Conservation (phyloP, 2,797 vertebrate species). For the Dendrocincla tyrannina region DNA sequence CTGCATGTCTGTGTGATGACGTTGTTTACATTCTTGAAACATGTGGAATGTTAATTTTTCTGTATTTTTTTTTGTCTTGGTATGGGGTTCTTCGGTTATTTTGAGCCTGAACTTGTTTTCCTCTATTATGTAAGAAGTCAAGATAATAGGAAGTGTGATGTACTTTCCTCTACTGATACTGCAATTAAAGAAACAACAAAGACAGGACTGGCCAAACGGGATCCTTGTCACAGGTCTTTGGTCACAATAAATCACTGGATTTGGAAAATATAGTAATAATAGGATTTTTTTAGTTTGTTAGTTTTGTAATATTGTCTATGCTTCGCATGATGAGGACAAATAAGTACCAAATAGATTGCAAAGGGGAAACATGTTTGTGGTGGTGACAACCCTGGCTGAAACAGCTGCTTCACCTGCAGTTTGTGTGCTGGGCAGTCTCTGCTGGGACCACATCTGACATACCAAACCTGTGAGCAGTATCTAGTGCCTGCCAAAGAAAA, state of each 20-base stretch:
- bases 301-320: neutral
- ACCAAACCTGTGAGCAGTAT: conserved; percentile 4
- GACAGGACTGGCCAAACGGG: neutral
- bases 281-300: neutral
- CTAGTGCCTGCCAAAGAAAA: conserved; percentile 7
- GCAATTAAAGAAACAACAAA: neutral
- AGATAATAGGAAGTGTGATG: neutral
- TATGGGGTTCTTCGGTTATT: neutral
- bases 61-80: neutral
- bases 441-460: neutral
- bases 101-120: neutral
- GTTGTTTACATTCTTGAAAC: conserved; percentile 46
- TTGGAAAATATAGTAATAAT: neutral
- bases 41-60: conserved; percentile 46
- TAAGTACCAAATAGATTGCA: neutral
- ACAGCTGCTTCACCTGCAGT: conserved; percentile 22
- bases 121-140: conserved; percentile 14
- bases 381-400: neutral
- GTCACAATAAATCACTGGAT: neutral
- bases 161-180: neutral
- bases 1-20: conserved; percentile 12
- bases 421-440: neutral
- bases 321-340: neutral
- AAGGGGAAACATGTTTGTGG: neutral
- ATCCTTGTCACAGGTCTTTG: neutral